Base-by-base conservation (phyloP, 2,888 invertebrate genomes). In the Malthinus seriepunctatus region DNA sequence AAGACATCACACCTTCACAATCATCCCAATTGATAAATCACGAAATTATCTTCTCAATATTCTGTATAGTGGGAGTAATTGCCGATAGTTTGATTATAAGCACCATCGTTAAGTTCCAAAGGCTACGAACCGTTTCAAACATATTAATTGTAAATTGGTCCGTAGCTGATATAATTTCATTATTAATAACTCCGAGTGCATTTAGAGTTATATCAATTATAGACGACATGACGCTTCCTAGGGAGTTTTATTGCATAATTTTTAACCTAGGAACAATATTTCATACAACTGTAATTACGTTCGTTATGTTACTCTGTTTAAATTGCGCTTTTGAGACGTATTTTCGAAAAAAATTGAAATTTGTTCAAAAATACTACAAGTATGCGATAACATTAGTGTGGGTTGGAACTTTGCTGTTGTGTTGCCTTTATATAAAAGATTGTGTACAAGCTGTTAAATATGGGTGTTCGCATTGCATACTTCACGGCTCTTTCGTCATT, bases 91-190 rank as follows among this genome's bases (percentile, higher is more conserved):
- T 35, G 8, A 42, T 58, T 32, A 48, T 51, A 32, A 52, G 47
- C 31, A 35, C 44, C 2, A 55, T 55, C n/a, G 55, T 55, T 15
- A 23, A 46, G 32, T 60, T 55, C 23, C 51, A 47, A 14, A 32
- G 42, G n/a, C 34, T 60, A 10, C 55, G 51, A n/a, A 51, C 31
- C 7, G 39, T 47, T 5, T 10, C 55, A 10, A 55, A 60, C 47
- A 44, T 60, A 10, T 51, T 51, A 23, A 11, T 60, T 11, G 60
- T 51, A 32, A 55, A 60, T 33, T 60, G 60, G 60, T 55, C 60
- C 7, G 42, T 60, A 37, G 51, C 60, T 3, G 55, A 60, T 34
- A 11, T 55, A 5, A 31, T 39, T n/a, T 51, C 44, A 8, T 52
- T 57, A 52, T 14, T 47, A n/a, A 14, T 35, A 11, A 32, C 56